phyloP scores from a whole-genome alignment of 2,888 invertebrate species.

The Phytoseiulus persimilis region DNA sequence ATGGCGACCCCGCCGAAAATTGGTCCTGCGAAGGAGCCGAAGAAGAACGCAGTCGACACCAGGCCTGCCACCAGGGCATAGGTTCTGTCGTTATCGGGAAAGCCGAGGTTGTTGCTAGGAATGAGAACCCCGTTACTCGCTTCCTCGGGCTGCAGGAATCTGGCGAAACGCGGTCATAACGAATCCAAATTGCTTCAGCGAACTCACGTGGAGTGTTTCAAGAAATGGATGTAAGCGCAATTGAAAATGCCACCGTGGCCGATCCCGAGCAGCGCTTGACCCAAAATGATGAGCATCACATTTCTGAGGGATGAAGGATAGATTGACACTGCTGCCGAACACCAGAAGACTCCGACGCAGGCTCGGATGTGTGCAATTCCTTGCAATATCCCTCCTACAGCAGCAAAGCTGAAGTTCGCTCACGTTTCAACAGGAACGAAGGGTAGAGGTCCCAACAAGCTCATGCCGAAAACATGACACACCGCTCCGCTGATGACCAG shows the following conservation, averaged over 20 bases:
- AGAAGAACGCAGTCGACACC: conserved; percentile 15
- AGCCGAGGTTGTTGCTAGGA: background rate
- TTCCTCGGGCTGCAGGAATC: too few species aligned
- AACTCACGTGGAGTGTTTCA: background rate
- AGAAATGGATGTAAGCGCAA: background rate
- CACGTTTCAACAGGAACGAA: background rate
- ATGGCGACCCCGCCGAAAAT: conserved; percentile 16
- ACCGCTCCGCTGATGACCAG: conserved; percentile 14
- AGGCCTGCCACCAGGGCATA: background rate
- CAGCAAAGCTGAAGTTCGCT: too few species aligned
- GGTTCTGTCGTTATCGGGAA: conserved; percentile 9
- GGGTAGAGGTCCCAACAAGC: background rate
- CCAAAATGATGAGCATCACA: conserved; percentile 13
- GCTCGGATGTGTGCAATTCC: too few species aligned
- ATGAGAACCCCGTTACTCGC: too few species aligned
- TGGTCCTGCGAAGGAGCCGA: conserved; percentile 9
- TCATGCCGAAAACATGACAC: conserved; percentile 7
- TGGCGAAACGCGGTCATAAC: too few species aligned
- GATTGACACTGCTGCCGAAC: too few species aligned
- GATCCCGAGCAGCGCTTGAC: background rate
- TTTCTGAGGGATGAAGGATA: background rate
- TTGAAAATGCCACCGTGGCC: conserved; percentile 17
- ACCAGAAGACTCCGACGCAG: too few species aligned
- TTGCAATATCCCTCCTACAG: too few species aligned
- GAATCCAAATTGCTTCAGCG: background rate